A percentile compares a stretch with the other conserved stretches of the same genome.
These are phyloP conservation scores for Phania funesta DNA, from an alignment of 2,888 invertebrate species.

Conservation along the genomic window DNA sequence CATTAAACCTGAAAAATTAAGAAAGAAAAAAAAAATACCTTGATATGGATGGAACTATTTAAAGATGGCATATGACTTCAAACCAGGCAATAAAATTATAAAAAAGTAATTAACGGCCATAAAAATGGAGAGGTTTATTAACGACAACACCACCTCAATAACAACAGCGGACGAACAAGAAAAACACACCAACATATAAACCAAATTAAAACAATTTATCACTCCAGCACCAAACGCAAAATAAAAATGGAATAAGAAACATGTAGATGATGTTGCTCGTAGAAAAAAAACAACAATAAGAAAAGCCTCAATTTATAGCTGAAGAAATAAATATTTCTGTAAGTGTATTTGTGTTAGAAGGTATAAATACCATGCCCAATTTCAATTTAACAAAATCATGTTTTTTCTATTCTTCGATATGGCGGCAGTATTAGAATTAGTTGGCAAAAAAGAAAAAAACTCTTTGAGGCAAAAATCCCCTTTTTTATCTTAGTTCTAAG, in stretches of 20 bases:
- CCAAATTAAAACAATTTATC: conserved; percentile 67
- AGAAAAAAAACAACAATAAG: conserved; percentile 1
- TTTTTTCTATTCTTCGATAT: too few relatives aligned
- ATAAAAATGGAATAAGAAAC: not conserved
- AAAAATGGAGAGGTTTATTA: conserved; percentile 54
- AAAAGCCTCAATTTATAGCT: conserved; percentile 26
- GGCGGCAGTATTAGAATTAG: too few relatives aligned
- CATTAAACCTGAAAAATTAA: not conserved
- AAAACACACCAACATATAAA: conserved; percentile 51
- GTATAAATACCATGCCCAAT: not conserved
- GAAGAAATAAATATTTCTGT: not conserved
- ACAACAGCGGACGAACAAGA: conserved; percentile 24
- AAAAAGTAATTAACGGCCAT: conserved; percentile 61
- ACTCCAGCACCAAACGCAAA: conserved; percentile 55
- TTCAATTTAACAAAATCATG: conserved; percentile 40
- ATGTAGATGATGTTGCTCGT: too few relatives aligned
- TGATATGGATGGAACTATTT: conserved; percentile 6
- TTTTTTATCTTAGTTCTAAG: too few relatives aligned
- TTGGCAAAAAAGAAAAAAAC: too few relatives aligned
- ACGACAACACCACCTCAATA: conserved; percentile 15
- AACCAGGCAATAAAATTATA: not conserved
- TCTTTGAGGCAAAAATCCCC: too few relatives aligned
- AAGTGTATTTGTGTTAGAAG: not conserved
- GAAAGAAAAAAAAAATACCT: not conserved
- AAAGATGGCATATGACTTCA: conserved; percentile 37